Evolutionary conservation across 2,888 invertebrate genomes (phyloP).

Genomic region (Drosophila anomalata): DNA sequence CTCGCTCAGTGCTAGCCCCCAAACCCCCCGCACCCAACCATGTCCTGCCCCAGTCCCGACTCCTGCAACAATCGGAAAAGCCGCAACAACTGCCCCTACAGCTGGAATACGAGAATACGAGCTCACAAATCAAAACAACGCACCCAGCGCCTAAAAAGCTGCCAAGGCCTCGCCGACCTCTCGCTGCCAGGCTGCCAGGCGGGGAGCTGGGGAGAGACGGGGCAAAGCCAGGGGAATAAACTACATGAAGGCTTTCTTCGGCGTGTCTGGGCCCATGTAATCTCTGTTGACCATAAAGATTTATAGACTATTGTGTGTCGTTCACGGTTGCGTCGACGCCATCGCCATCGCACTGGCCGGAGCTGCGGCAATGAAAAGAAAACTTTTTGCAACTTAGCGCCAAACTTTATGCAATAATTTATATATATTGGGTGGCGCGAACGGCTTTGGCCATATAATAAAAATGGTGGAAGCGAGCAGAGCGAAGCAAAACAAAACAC

Average conservation of each 20-base stretch:
- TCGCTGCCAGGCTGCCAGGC: not conserved
- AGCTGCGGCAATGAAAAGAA: slow-evolving; percentile 74
- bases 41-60: slow-evolving; percentile 14
- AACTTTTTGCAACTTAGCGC: slow-evolving; percentile 81
- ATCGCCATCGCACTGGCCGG: slow-evolving; percentile 39
- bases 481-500: slow-evolving; percentile 23
- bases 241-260: slow-evolving; percentile 58
- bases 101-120: slow-evolving; percentile 33
- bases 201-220: not conserved
- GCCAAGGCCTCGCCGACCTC: slow-evolving; percentile 49
- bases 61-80: slow-evolving; percentile 38
- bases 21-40: not conserved
- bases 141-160: slow-evolving; percentile 74
- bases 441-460: slow-evolving; percentile 48
- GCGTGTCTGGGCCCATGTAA: slow-evolving; percentile 67
- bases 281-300: slow-evolving; percentile 81
- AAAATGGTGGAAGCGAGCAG: slow-evolving; percentile 43
- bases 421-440: slow-evolving; percentile 72
- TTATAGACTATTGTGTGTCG: slow-evolving; percentile 80
- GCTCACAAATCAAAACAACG: slow-evolving; percentile 72
- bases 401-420: slow-evolving; percentile 82
- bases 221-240: slow-evolving; percentile 65
- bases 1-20: not conserved
- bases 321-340: slow-evolving; percentile 37
- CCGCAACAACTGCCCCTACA: slow-evolving; percentile 42